Base-by-base conservation (phyloP, 1,140 invertebrate species). In the Chrysopa pallens region DNA sequence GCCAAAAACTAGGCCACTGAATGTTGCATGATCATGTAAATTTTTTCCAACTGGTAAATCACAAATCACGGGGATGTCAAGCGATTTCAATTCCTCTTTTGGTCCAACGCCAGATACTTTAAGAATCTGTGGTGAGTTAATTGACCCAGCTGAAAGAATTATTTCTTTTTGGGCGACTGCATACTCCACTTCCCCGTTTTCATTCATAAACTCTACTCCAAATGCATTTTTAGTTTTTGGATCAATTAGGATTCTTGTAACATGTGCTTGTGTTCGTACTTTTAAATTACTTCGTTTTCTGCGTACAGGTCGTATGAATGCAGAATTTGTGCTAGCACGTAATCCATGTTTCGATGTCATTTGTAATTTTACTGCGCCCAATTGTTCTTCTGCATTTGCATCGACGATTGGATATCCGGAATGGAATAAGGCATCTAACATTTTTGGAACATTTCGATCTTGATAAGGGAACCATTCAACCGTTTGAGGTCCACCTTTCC, bases 81-180 rank as follows among this genome's bases (percentile, higher is more conserved):
- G 67, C 58, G 61, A 67, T 63, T 57, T 44, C 12, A 72, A 51
- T 45, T 79, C 69, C 33, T 75, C 57, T 43, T 60, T 64, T 35
- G 81, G 78, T 3, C 81, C 82, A 31, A 86, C 66, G 8, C 83
- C 83, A 13, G 78, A 82, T 11, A 83, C 58, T 76, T 82, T 78
- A 2, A 86, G 56, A 8, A 84, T 51, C 58, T 83, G 76, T 1
- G 80, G 78, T 13, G 76, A 70, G 52, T 81, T 81, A 29, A 84
- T 57, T 8, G 78, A 49, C 7, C 82, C 83, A 36, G 70, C 71
- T 42, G 75, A 78, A 17, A 84, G 43, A 46, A 85, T 81, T 1
- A 87, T 73, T 63, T 87, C 83, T 54, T 76, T 81, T 36, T 50
- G 65, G 0, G 70, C 73, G 12, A 53, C 40, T n/a, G 56, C 69